Conservation (phyloP, 2,888 invertebrate genomes). For the Osmoderma eremita region DNA sequence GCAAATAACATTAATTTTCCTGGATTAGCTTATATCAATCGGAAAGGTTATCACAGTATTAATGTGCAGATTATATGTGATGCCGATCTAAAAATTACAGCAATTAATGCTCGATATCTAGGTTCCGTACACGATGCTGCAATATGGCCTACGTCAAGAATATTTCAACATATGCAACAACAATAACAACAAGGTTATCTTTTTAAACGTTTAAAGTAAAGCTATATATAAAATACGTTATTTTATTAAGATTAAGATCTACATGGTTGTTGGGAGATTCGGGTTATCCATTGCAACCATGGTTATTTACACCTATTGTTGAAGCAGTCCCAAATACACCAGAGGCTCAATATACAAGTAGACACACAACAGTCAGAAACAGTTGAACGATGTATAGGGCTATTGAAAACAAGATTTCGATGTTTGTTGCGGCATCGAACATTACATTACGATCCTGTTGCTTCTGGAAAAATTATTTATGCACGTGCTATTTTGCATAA, state of each 20-base stretch:
- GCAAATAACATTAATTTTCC: neutral
- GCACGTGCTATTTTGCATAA: slow-evolving; percentile 4
- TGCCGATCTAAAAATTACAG: neutral
- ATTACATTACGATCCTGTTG: neutral
- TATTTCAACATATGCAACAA: neutral
- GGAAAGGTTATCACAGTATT: neutral
- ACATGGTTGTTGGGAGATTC: neutral
- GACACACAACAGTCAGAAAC: slow-evolving; percentile 3
- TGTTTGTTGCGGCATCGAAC: neutral
- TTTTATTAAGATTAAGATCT: neutral
- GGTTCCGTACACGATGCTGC: neutral
- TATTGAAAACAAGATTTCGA: slow-evolving; percentile 1
- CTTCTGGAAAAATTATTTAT: neutral
- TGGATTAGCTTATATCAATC: slow-evolving; percentile 5
- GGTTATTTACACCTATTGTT: neutral
- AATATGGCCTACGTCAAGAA: neutral
- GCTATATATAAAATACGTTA: neutral
- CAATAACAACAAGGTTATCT: slow-evolving; percentile 3
- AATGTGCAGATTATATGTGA: neutral
- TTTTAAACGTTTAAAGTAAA: neutral
- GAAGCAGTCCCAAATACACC: slow-evolving; percentile 1
- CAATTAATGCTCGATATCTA: slow-evolving; percentile 6
- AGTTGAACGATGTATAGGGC: neutral
- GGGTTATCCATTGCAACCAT: neutral
- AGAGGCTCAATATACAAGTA: slow-evolving; percentile 2